Evolutionary conservation across 2,797 vertebrate species (phyloP), one percentile per base, ranked within the genome.

Genomic region (Alauda arvensis): DNA sequence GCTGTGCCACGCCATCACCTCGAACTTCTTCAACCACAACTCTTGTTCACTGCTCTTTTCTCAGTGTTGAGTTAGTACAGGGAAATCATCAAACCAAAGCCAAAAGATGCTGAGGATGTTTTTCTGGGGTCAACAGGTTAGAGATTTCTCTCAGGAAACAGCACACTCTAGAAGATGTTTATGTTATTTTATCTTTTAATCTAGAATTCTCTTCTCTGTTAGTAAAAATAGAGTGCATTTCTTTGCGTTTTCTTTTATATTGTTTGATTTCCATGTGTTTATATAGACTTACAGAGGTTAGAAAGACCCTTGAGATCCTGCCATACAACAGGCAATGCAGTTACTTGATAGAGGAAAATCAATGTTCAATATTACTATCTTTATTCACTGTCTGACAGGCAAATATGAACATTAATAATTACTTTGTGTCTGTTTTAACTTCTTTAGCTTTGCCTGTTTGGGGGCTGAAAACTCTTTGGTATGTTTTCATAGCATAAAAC

Each of bases 401-500:
- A 95, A 96, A 92, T 62, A 83, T 87, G 62, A 83, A 37, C 91
- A 94, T 94, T 91, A 94, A 93, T 95, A 93, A 87, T 75, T 85
- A 83, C 61, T 95, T 86, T 4, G 20, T 51, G 42, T 76, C 77
- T 67, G 12, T 63, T 90, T 93, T 92, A 91, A 65, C 67, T 34
- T 62, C 83, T 91, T 89, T 65, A 3, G 33, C 43, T 94, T 90
- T 63, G 37, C 13, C 52, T 68, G 1, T 60, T 60, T 62, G 6
- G 46, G 18, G 15, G 13, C 31, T 62, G 31, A 83, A 91, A 74
- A 11, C 3, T 46, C 49, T 72, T 26, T 56, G 12, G 4, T 52
- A 20, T n/a, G 18, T 57, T 85, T 89, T 53, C 48, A n/a, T 68
- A 65, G 33, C 1, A 1, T 24, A 31, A 61, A 89, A 39, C 8